phyloP scores from a whole-genome alignment of 2,888 invertebrate genomes.

The Exephanes ischioxanthus region DNA sequence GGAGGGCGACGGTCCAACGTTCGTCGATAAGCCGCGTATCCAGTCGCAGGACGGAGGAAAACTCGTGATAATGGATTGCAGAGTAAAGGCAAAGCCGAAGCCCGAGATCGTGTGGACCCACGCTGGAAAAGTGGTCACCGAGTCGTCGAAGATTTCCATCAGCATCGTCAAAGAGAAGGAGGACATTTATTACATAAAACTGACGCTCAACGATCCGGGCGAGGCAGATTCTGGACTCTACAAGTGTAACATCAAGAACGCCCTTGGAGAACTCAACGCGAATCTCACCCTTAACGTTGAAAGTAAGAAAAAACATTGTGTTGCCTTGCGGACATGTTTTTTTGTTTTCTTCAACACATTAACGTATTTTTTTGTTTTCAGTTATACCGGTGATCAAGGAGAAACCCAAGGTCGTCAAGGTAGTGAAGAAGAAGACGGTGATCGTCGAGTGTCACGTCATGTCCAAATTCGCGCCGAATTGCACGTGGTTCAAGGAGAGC shows the following conservation, averaged over 20 bases:
- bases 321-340: not conserved
- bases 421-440: conserved; percentile 96
- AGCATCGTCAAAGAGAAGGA: conserved; percentile 90
- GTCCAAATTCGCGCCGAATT: conserved; percentile 96
- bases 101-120: conserved; percentile 94
- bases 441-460: conserved; percentile 97
- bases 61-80: conserved; percentile 95
- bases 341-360: conserved; percentile 12
- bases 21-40: conserved; percentile 95
- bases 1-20: conserved; percentile 97
- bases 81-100: conserved; percentile 93
- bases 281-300: conserved; percentile 99
- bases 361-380: conserved; percentile 81
- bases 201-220: conserved; percentile 96
- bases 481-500: conserved; percentile 97
- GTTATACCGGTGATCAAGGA: conserved; percentile 97
- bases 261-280: conserved; percentile 98
- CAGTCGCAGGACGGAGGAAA: conserved; percentile 94
- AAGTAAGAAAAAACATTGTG: conserved; percentile 88
- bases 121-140: conserved; percentile 92
- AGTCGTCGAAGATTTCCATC: conserved; percentile 93
- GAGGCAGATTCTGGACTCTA: conserved; percentile 98
- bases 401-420: conserved; percentile 95
- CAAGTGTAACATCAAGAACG: conserved; percentile 98
- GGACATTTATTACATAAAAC: conserved; percentile 94